Evolutionary conservation across 2,113 vertebrate species (phyloP), one percentile per base, ranked within the genome.

Genomic region (Chionis minor): DNA sequence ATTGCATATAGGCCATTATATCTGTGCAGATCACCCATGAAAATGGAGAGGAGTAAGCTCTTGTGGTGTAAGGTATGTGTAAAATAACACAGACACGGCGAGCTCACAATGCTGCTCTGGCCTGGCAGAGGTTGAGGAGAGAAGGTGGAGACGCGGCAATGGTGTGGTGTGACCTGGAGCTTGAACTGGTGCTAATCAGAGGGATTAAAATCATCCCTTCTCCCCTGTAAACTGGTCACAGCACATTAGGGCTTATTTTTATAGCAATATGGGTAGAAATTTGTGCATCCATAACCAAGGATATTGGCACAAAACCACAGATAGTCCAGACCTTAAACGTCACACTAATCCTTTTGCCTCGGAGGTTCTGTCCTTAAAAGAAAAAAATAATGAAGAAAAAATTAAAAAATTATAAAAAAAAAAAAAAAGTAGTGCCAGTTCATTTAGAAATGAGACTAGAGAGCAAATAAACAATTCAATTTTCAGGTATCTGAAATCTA

Each of bases 31-130:
- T 87, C 32, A 26, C 19, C 65, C 55, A 3, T 10, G 45, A 26
- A 58, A 66, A 77, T 0, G 3, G 81, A 38, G 51, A 80, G 77
- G 69, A 67, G 8, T 0, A 32, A 55, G 38, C 14, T 78, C 69
- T 28, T 55, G 8, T 23, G 30, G 19, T 5, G 30, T 26, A 9
- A 56, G 17, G 7, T 12, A 20, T 0, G 0, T 47, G 74, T 40
- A 6, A 77, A 91, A 33, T 6, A 78, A 33, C 52, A 47, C 14
- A 28, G 79, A 44, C 14, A 7, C 0, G 2, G 49, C 0, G 4
- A 79, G 18, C 7, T 40, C 69, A 73, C 33, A 80, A 27, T 14
- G 66, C 52, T 67, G 82, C 35, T 8, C 51, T 4, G 59, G 20
- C 20, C 19, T 81, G 54, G 49, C 54, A 70, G 65, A 62, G 21